Percentiles rank a stretch among this genome's conserved stretches.
These are phyloP conservation scores for Yponomeuta plumbellus DNA, from an alignment of 2,888 invertebrate species.

Conservation along the genomic window DNA sequence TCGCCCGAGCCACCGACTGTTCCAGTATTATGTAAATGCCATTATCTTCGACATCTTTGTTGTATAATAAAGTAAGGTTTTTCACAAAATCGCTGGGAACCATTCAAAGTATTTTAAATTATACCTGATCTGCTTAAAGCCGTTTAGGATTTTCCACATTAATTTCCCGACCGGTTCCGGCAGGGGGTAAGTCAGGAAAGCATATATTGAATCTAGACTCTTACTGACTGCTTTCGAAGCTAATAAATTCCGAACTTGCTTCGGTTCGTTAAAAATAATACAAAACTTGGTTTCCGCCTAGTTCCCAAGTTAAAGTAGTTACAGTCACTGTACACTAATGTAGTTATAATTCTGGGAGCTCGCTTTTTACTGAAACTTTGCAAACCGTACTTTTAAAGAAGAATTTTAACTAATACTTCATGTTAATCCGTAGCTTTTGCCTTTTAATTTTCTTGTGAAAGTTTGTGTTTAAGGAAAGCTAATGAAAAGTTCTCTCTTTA, in stretches of 20 bases:
- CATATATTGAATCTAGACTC: slow-evolving; percentile 50
- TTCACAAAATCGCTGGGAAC: not conserved
- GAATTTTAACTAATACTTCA: slow-evolving; percentile 10
- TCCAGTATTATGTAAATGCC: slow-evolving; percentile 1
- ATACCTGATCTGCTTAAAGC: not conserved
- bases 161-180: slow-evolving; percentile 24
- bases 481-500: slow-evolving; percentile 2
- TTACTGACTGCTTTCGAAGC: slow-evolving; percentile 47
- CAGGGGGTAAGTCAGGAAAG: slow-evolving; percentile 24
- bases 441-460: slow-evolving; percentile 7
- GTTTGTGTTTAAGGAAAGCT: not conserved
- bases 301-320: slow-evolving; percentile 61
- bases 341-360: slow-evolving; percentile 55
- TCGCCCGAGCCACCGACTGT: not conserved
- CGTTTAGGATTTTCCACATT: not conserved
- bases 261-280: slow-evolving; percentile 66
- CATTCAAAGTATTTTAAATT: not conserved
- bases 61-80: not conserved
- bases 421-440: slow-evolving; percentile 11
- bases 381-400: slow-evolving; percentile 9
- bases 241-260: slow-evolving; percentile 68
- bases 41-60: not conserved
- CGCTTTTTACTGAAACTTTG: slow-evolving; percentile 36
- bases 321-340: slow-evolving; percentile 68
- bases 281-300: slow-evolving; percentile 58